Percentiles rank a stretch among this genome's conserved stretches.
Conservation (phyloP, 2,888 invertebrate genomes). For the Cactoblastis cactorum region DNA sequence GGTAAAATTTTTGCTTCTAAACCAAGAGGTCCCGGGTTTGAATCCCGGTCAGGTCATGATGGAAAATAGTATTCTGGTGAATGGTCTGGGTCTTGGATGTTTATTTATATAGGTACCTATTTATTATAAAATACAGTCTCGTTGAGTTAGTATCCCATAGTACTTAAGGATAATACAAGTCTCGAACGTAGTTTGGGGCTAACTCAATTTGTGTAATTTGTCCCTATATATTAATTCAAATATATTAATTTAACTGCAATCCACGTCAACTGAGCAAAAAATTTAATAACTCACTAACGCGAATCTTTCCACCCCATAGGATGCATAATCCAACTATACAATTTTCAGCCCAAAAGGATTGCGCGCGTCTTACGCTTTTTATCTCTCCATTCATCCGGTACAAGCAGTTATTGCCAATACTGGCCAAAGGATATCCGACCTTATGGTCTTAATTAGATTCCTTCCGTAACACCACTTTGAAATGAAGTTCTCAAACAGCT, state of each 20-base stretch:
- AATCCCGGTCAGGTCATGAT: too few relatives aligned
- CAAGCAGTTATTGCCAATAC: constrained; percentile 56
- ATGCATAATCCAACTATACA: constrained; percentile 76
- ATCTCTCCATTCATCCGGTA: constrained; percentile 56
- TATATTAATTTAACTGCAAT: background rate
- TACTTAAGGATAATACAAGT: too few relatives aligned
- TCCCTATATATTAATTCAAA: too few relatives aligned
- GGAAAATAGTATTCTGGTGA: too few relatives aligned
- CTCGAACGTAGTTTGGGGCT: too few relatives aligned
- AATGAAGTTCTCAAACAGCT: constrained; percentile 5
- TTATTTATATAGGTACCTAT: too few relatives aligned
- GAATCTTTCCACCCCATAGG: constrained; percentile 31
- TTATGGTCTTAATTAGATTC: constrained; percentile 30
- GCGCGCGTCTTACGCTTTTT: constrained; percentile 68
- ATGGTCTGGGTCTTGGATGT: too few relatives aligned
- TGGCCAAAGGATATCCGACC: constrained; percentile 22
- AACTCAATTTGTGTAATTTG: too few relatives aligned
- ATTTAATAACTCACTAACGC: background rate
- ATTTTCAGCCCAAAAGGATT: constrained; percentile 73
- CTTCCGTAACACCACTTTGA: constrained; percentile 17
- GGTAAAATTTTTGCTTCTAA: too few relatives aligned
- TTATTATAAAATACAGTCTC: too few relatives aligned
- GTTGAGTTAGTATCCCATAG: too few relatives aligned
- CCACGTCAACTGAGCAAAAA: background rate
- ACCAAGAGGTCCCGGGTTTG: too few relatives aligned